Conservation (phyloP, 2,113 vertebrate species). For the Genyomyrus donnyi region DNA sequence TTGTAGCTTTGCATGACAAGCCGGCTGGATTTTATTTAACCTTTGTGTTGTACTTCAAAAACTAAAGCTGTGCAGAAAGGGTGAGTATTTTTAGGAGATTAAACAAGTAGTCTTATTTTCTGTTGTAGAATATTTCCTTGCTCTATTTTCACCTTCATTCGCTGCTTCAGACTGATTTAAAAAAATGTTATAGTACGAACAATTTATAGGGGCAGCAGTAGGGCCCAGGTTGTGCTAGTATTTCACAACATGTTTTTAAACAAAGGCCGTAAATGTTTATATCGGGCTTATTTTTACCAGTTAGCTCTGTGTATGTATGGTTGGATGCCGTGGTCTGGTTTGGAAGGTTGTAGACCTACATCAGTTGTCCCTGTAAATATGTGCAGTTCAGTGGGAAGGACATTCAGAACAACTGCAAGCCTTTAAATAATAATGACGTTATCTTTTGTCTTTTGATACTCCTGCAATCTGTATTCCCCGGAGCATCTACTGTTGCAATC, state of each 20-base stretch:
- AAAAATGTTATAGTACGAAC: neutral
- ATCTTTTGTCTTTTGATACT: neutral
- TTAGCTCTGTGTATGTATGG: neutral
- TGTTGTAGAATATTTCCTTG: neutral
- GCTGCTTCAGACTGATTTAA: neutral
- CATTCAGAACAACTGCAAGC: neutral
- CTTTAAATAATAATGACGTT: slow-evolving; percentile 14
- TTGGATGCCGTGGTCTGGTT: neutral
- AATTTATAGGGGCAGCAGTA: neutral
- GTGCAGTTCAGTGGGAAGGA: neutral
- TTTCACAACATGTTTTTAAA: neutral
- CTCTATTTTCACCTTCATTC: neutral
- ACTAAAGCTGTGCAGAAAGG: neutral
- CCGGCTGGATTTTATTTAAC: neutral
- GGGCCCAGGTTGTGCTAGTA: neutral
- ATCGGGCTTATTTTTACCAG: neutral
- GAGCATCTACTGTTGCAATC: slow-evolving; percentile 38
- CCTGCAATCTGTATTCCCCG: slow-evolving; percentile 7
- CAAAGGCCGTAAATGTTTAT: neutral
- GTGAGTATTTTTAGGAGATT: neutral
- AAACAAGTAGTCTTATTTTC: neutral
- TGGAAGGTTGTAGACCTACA: neutral
- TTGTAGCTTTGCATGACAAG: neutral
- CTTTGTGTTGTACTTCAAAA: neutral
- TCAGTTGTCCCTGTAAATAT: neutral